Evolutionary conservation across 2,888 invertebrate species (phyloP), one percentile per base, ranked within the genome.

Genomic region (Cerastis leucographa): DNA sequence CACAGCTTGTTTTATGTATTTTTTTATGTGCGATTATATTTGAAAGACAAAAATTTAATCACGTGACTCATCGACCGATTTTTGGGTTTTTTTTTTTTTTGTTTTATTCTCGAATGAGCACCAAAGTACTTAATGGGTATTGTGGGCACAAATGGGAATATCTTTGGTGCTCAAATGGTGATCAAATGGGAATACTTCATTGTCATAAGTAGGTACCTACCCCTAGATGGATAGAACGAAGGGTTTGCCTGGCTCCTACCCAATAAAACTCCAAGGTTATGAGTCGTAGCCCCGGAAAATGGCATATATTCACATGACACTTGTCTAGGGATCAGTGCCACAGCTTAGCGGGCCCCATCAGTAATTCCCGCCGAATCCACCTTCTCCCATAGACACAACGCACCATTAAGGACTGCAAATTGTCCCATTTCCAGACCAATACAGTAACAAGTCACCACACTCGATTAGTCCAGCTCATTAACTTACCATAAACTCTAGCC

Each of bases 401-500:
- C 59, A 4, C 8, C 3, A 9, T 14, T 29, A 8, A 59, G 2
- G 8, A 59, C 29, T 29, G 17, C n/a, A 12, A 56, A 56, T 35
- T 22, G 19, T 22, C 46, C 7, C 22, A 40, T 11, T 19, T 72
- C 5, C 7, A 42, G 11, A 42, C 17, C 44, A 59, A 19, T 56
- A 9, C 9, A 56, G 2, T 11, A 1, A n/a, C 19, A 25, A 42
- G 17, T 22, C 8, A 72, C 42, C 40, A 61, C 3, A 17, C 9
- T 51, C 8, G 3, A n/a, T 46, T 46, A 19, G 2, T 59, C 29
- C n/a, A 3, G 14, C 14, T 71, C 11, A 49, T 64, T 65, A 17
- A 80, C 92, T 92, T 85, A 96, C 96, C 96, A 86, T 96, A 97
- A 75, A 97, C 96, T 88, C 97, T 93, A n/a, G 96, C 94, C 97